Base-by-base conservation (phyloP, 2,888 invertebrate species). In the Formica aserva region DNA sequence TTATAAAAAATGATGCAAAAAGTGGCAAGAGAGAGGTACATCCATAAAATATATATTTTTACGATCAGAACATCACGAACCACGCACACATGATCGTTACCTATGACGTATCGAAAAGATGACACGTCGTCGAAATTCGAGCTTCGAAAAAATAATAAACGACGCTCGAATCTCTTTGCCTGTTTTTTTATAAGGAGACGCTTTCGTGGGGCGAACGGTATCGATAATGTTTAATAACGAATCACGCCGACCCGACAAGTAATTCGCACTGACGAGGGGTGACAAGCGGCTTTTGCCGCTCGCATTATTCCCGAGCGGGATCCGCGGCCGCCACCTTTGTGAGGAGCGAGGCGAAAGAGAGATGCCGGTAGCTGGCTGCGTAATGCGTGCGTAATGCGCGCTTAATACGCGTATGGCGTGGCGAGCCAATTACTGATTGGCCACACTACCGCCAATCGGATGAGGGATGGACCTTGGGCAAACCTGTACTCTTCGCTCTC, bases 391-490 rank as follows among this genome's bases (percentile, higher is more conserved):
- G 85, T 88, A 88, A 88, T 84, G 90, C 88, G 89, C 90, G 92
- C 90, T 92, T 92, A 93, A 93, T 91, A 89, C 91, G 91, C 92
- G 90, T 90, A 91, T 89, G 76, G 89, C 89, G 92, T 87, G 91
- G 88, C 91, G 90, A 88, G 92, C 87, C 93, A 93, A 94, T 94
- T 94, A 94, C 92, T 89, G 91, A 93, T 94, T 93, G 87, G 93
- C 89, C 87, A 92, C 91, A 91, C 91, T 90, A 88, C 92, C 91
- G 92, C 91, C 92, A 91, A 91, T 92, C 92, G 90, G 86, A 89
- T 86, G 89, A 87, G 84, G 91, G 89, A 91, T 90, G 90, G 84
- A 85, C 86, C 91, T 48, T 77, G 69, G 22, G 41, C 77, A 80
- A 78, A 82, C 85, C 75, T 76, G 76, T 83, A 83, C 85, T 81